Evolutionary conservation across 2,888 invertebrate genomes (phyloP), one percentile per base, ranked within the genome.

Genomic region (Mesorhabditis sp.): DNA sequence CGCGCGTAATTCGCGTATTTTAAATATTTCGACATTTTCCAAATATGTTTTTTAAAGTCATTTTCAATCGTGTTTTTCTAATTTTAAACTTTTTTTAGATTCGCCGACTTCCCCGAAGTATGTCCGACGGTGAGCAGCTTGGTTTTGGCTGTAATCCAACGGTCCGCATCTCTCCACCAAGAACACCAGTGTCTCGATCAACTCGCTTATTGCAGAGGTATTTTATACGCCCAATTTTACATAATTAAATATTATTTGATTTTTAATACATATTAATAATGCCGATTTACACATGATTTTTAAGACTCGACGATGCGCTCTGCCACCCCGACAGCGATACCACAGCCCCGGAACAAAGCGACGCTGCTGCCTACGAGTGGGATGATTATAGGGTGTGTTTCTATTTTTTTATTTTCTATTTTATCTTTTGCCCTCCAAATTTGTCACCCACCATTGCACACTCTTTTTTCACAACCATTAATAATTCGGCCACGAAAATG

Each of bases 111-210:
- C 79, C 78, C 4, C 74, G 81, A 15, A 77, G 78, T 62, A 78
- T 81, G 79, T 79, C 79, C 63, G 81, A 81, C 65, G 81, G 81
- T 43, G 81, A 81, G 50, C 81, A 81, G 50, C 66, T 80, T n/a
- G 76, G 76, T 15, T 70, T 76, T 4, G 62, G 67, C 43, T 70
- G 69, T 15, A 66, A 50, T 45, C 76, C 77, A 43, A 67, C 67
- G 63, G 72, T 76, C 61, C 75, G 75, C 43, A 70, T 79, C 10
- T 72, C 72, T 50, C 77, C 78, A 5, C 78, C 79, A 43, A 15
- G 72, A 28, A 77, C 77, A 43, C 76, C 76, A 10, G 69, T 75
- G 28, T 67, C 73, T 13, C 70, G 71, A 4, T 72, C 73, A 7
- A 74, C 75, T 41, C 73, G 72, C 45, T 74, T 80, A 43, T 75